Percentiles rank a stretch among this genome's conserved stretches.
Evolutionary conservation across 2,113 vertebrate genomes (phyloP).

Genomic region (Hymenochirus boettgeri): DNA sequence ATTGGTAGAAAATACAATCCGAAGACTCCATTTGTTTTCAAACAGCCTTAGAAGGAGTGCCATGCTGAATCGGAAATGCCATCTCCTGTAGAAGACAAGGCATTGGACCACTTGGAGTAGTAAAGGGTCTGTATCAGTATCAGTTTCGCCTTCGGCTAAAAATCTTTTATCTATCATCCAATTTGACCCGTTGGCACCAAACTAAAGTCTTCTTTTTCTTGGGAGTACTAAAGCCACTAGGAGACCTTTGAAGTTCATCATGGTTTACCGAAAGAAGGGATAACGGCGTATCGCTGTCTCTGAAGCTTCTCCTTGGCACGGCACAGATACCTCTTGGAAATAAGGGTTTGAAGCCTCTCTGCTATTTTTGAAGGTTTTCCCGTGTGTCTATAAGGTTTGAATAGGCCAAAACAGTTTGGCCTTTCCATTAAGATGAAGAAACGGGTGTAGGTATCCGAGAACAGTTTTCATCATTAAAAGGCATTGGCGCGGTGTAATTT

Average conservation of each 20-base stretch:
- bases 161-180: conserved; percentile 82
- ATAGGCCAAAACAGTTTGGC: conserved; percentile 76
- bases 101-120: conserved; percentile 88
- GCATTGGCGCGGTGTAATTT: conserved; percentile 46
- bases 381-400: conserved; percentile 68
- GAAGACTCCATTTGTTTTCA: conserved; percentile 52
- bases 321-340: conserved; percentile 57
- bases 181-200: conserved; percentile 54
- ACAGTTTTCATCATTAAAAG: conserved; percentile 54
- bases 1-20: conserved; percentile 64
- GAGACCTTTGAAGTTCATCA: conserved; percentile 91
- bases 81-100: conserved; percentile 88
- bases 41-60: conserved; percentile 77
- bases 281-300: conserved; percentile 83
- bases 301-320: conserved; percentile 69
- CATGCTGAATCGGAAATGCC: conserved; percentile 86
- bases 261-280: conserved; percentile 94
- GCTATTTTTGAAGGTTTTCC: conserved; percentile 52
- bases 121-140: conserved; percentile 95
- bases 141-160: conserved; percentile 91
- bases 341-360: conserved; percentile 54
- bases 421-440: conserved; percentile 58
- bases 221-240: conserved; percentile 94
- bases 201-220: conserved; percentile 77
- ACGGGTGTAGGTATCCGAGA: conserved; percentile 48